Evolutionary conservation across 2,888 invertebrate species (phyloP).

Genomic region (Drosophila yooni): DNA sequence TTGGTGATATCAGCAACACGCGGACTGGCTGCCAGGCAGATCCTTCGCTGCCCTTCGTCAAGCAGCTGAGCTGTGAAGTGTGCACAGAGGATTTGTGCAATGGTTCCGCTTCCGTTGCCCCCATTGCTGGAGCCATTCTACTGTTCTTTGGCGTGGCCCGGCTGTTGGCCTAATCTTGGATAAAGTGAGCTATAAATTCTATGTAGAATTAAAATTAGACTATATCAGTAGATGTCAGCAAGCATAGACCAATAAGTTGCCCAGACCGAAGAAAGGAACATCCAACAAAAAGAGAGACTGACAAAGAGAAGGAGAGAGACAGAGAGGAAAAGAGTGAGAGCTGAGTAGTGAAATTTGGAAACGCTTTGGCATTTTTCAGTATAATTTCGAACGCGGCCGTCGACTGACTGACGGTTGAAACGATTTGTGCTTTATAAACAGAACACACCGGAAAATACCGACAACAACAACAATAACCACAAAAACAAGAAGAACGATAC

Average conservation of each 20-base stretch:
- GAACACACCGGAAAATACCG: conserved; percentile 57
- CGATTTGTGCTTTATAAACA: conserved; percentile 38
- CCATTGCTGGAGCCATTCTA: conserved; percentile 75
- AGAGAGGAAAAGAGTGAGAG: conserved; percentile 31
- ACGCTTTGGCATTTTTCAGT: conserved; percentile 72
- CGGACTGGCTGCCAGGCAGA: conserved; percentile 78
- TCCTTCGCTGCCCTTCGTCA: conserved; percentile 73
- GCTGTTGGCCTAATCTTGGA: conserved; percentile 66
- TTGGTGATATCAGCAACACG: conserved; percentile 77
- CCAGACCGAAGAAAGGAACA: conserved; percentile 17
- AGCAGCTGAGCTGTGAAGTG: conserved; percentile 80
- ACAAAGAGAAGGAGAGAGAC: conserved; percentile 21
- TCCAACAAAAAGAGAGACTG: conserved; percentile 33
- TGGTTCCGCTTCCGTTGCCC: conserved; percentile 69
- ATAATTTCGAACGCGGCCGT: conserved; percentile 70
- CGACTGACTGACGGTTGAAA: conserved; percentile 57
- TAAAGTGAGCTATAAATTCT: conserved; percentile 42
- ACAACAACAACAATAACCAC: conserved; percentile 10
- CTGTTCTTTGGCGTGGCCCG: conserved; percentile 80
- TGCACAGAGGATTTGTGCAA: conserved; percentile 82
- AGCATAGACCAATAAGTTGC: conserved; percentile 44
- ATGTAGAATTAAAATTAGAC: conserved; percentile 55
- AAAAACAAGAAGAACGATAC: conserved; percentile 8
- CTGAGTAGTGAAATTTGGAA: conserved; percentile 76
- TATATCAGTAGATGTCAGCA: conserved; percentile 54